Percentiles rank a stretch among this genome's conserved stretches.
Evolutionary conservation across 1,140 invertebrate species (phyloP).

Genomic region (Hyles vespertilio): DNA sequence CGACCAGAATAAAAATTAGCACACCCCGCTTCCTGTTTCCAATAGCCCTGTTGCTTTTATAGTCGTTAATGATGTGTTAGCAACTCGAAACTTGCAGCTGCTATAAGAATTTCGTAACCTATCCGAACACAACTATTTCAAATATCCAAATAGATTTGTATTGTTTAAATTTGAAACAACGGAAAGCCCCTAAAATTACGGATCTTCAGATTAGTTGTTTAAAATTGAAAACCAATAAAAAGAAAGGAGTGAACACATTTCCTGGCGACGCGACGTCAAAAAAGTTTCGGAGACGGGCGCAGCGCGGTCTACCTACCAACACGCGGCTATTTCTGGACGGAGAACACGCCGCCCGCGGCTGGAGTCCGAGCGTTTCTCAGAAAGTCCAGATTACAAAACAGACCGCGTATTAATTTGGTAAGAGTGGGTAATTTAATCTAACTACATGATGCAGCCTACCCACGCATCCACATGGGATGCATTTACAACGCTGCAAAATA

Average conservation of each 20-base stretch:
- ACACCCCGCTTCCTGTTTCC: conserved; percentile 22
- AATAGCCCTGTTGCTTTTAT: conserved; percentile 8
- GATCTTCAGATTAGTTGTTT: not conserved
- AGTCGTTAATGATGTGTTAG: conserved; percentile 1
- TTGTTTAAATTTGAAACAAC: no score
- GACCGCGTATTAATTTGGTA: conserved; percentile 27
- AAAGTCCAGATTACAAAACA: conserved; percentile 32
- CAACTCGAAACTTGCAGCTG: no score
- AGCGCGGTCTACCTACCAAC: conserved; percentile 11
- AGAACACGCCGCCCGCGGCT: conserved; percentile 23
- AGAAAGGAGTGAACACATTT: conserved; percentile 26
- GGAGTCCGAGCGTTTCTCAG: conserved; percentile 30
- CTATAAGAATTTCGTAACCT: no score
- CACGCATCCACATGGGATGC: no score
- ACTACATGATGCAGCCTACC: not conserved
- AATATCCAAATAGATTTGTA: no score
- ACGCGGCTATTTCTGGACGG: conserved; percentile 27
- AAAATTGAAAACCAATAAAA: conserved; percentile 12
- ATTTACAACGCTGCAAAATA: no score
- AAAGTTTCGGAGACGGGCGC: conserved; percentile 13
- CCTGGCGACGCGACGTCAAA: conserved; percentile 19
- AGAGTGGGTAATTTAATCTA: conserved; percentile 12
- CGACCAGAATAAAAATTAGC: conserved; percentile 23
- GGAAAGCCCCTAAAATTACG: no score
- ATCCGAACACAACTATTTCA: no score